Base-by-base conservation (phyloP, 64 coral and sea anemone genomes). In the Acropora yongei region DNA sequence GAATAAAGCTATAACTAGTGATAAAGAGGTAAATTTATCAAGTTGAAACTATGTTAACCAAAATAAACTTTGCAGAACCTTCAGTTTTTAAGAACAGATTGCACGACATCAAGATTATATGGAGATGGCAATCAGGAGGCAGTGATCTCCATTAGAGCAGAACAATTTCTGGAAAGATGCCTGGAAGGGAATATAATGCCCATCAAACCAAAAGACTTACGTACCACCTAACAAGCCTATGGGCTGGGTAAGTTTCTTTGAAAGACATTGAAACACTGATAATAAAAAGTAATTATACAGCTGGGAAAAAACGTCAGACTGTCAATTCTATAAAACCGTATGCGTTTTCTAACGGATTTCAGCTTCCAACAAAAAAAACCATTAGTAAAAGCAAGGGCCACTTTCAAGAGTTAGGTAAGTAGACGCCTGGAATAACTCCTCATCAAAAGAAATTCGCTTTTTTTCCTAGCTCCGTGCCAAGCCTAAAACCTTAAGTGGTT, bases 51-150 rank as follows among this genome's bases (percentile, higher is more conserved):
- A 43, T 45, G 69, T 76, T 14, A 76, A 44, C 43, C 41, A 76
- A 76, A 76, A 44, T 44, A 74, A 11, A 76, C 74, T 44, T 44
- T 44, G 11, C 74, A 76, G 74, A 76, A 76, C 42, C 74, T 76
- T 76, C 74, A 76, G 74, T 76, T 76, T 76, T 76, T 76, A 45
- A 76, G 39, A 76, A 76, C 74, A 1, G 74, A 76, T 76, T 76
- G 40, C 40, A 76, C 41, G 41, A 76, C 74, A 76, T 43, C 10
- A 76, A 76, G 42, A 45, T 76, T 76, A 45, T 76, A 41, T 9
- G 40, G 8, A 76, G 74, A 76, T 76, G 74, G 74, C 74, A 76
- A 12, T 76, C 74, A 43, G 42, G 42, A 43, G 42, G 19, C 71
- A 9, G 71, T 74, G 71, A 74, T 74, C n/a, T 30, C 19, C 71